These are phyloP conservation scores for Chalcis sispes DNA, from an alignment of 2,888 invertebrate species.

Conservation along the genomic window DNA sequence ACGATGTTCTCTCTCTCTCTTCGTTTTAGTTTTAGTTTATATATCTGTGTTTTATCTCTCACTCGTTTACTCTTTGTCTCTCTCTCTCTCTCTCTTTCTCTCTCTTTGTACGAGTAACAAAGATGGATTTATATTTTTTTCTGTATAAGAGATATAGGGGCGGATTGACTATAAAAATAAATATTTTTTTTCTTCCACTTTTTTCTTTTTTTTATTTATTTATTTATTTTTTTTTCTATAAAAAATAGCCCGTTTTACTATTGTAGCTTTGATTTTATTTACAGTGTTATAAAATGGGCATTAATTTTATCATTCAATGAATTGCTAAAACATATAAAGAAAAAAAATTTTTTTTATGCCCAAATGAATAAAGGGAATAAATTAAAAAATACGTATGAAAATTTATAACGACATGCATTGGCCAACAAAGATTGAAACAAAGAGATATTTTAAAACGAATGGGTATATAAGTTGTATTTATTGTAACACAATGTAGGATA, in stretches of 20 bases:
- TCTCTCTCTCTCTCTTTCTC: neutral
- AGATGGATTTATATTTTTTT: slow-evolving; percentile 27
- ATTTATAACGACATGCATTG: too few species aligned
- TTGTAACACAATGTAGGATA: too few species aligned
- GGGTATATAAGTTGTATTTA: too few species aligned
- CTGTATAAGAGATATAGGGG: neutral
- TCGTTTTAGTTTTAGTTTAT: too few species aligned
- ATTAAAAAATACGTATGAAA: too few species aligned
- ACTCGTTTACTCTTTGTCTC: neutral
- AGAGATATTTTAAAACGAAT: too few species aligned
- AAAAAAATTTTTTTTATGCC: too few species aligned
- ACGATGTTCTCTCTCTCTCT: slow-evolving; percentile 16
- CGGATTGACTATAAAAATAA: slow-evolving; percentile 17
- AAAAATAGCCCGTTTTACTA: neutral
- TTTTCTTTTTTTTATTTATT: neutral
- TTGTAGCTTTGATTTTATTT: slow-evolving; percentile 17
- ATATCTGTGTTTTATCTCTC: too few species aligned
- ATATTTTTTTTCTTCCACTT: neutral
- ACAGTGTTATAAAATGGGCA: neutral
- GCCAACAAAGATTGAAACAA: too few species aligned
- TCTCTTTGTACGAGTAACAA: slow-evolving; percentile 25
- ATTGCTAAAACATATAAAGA: too few species aligned
- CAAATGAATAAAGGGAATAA: too few species aligned
- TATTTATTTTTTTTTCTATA: slow-evolving; percentile 7
- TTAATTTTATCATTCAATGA: too few species aligned